Base-by-base conservation (phyloP, 2,888 invertebrate genomes). In the Cosmia pyralina region DNA sequence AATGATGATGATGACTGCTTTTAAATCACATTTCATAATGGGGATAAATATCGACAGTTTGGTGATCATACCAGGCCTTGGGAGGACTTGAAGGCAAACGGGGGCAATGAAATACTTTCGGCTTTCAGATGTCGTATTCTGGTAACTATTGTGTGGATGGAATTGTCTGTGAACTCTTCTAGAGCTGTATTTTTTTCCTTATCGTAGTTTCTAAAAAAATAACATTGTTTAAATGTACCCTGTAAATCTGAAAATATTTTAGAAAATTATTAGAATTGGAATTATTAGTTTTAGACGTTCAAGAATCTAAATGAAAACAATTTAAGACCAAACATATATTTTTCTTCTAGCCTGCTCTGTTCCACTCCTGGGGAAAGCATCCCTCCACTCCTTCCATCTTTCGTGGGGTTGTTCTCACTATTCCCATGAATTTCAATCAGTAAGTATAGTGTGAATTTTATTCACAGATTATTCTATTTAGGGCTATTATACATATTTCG, bases 191-290 rank as follows among this genome's bases (percentile, higher is more conserved):
- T 87, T 82, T 91, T 94, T 69, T 90, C 81, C 60, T 90, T 89
- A 67, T 94, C 92, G 70, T 93, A 94, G 74, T 89, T 72, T 58
- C 95, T 95, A 82, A 75, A 90, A 87, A 64, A 74, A 78, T 53
- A 64, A 59, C 10, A 69, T 66, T 46, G 38, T 22, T 44, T 48
- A 46, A 28, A 11, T 58, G 17, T 50, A 65, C 15, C 2, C 38
- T 63, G 22, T 8, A 15, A 50, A 41, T 19, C 13, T 38, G 4
- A 22, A 48, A 22, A 48, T 68, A 22, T 41, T 50, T 38, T 6
- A 10, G 22, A 15, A 64, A 38, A 38, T 63, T 13, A 19, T 62
- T 38, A 5, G 5, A 38, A 17, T 48, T 22, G 17, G 59, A 0
- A 59, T 34, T 59, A 59, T 44, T n/a, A 28, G 34, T 44, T n/a